Conservation (phyloP, 2,888 invertebrate genomes). For the Cepaea hortensis region DNA sequence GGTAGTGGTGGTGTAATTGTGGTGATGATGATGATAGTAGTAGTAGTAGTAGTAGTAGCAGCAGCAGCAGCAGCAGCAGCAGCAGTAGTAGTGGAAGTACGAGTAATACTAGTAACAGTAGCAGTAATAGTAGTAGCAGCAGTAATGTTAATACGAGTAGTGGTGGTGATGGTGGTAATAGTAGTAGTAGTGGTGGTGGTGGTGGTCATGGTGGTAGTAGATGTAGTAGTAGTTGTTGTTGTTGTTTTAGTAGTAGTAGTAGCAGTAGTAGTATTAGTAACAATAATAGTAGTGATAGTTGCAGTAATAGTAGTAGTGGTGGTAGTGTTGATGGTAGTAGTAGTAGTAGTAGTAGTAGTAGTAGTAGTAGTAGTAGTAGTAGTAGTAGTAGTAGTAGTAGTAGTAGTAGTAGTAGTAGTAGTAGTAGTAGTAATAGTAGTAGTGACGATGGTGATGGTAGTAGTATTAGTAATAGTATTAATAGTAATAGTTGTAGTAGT, state of each 20-base stretch:
- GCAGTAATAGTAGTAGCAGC: not conserved
- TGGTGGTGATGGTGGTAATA: not conserved
- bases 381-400: not conserved
- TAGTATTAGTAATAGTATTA: not conserved
- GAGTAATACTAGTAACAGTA: not conserved
- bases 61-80: not conserved
- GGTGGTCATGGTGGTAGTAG: not conserved
- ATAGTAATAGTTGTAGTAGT: not conserved
- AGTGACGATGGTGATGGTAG: not conserved
- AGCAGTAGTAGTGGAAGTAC: not conserved
- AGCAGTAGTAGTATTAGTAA: not conserved
- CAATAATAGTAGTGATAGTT: not conserved
- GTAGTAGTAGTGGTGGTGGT: not conserved
- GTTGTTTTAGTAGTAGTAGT: not conserved
- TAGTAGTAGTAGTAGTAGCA: too few relatives aligned
- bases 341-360: not conserved
- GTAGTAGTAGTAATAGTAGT: not conserved
- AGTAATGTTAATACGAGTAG: not conserved
- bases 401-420: not conserved
- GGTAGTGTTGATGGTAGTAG: not conserved
- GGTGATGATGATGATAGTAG: too few relatives aligned
- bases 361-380: not conserved
- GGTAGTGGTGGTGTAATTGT: not conserved
- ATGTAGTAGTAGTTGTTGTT: not conserved
- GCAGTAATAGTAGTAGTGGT: not conserved